phyloP scores from a whole-genome alignment of 2,888 invertebrate species.

The Deilephila porcellus region DNA sequence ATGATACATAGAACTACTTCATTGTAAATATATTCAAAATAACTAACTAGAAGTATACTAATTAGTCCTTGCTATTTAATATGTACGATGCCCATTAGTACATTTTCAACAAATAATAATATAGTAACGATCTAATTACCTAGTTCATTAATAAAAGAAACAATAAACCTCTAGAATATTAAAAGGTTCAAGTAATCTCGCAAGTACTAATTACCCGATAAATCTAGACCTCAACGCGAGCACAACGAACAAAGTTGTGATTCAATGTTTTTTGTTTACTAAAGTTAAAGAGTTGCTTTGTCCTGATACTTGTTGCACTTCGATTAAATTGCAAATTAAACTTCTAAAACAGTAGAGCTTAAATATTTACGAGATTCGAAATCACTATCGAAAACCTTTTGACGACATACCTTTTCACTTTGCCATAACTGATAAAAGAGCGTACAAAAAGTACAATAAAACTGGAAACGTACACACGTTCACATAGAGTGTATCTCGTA shows the following conservation, averaged over 20 bases:
- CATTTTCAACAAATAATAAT: too few species aligned
- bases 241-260: not conserved
- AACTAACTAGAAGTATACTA: too few species aligned
- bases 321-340: slow-evolving; percentile 5
- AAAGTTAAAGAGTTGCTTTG: not conserved
- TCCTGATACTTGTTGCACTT: slow-evolving; percentile 11
- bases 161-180: not conserved
- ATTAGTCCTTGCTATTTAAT: too few species aligned
- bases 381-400: slow-evolving; percentile 18
- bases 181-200: not conserved
- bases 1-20: too few species aligned
- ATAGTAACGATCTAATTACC: too few species aligned
- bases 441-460: slow-evolving; percentile 47
- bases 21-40: too few species aligned
- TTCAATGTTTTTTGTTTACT: slow-evolving; percentile 1
- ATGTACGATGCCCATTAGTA: too few species aligned
- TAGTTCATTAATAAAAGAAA: not conserved
- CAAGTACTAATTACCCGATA: not conserved
- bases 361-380: slow-evolving; percentile 7
- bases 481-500: slow-evolving; percentile 50
- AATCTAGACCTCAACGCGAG: not conserved
- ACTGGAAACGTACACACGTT: slow-evolving; percentile 49
- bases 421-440: slow-evolving; percentile 32
- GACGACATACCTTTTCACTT: slow-evolving; percentile 36
- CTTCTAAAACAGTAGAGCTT: not conserved